Evolutionary conservation across 2,113 vertebrate species (phyloP).

Genomic region (Nansenia antarctica): DNA sequence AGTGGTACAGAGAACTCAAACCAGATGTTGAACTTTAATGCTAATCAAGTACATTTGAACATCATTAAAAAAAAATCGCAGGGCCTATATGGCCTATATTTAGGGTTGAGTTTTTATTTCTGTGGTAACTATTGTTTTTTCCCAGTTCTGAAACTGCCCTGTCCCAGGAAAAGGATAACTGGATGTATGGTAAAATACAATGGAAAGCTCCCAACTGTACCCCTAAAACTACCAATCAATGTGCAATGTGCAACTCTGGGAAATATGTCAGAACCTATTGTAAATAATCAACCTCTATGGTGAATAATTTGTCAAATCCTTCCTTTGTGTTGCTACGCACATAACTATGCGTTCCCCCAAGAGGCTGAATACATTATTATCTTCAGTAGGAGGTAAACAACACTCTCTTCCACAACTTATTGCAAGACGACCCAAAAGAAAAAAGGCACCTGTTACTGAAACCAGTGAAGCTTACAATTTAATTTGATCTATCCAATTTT

Average conservation of each 20-base stretch:
- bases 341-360: slow-evolving; percentile 43
- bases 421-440: slow-evolving; percentile 61
- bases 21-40: slow-evolving; percentile 30
- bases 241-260: neutral
- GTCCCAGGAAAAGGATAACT: neutral
- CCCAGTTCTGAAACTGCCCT: neutral
- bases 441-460: slow-evolving; percentile 92
- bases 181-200: neutral
- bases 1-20: slow-evolving; percentile 10
- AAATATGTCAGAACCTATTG: neutral
- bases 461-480: slow-evolving; percentile 90
- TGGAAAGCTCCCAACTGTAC: neutral
- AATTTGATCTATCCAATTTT: no score
- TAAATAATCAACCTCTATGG: slow-evolving; percentile 23
- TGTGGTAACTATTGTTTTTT: neutral
- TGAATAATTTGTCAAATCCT: slow-evolving; percentile 23
- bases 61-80: neutral
- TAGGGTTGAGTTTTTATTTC: slow-evolving; percentile 3
- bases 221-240: neutral
- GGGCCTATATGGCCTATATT: no score
- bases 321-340: neutral
- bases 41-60: neutral
- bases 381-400: slow-evolving; percentile 47
- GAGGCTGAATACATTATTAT: slow-evolving; percentile 60
- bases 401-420: slow-evolving; percentile 49